These are phyloP conservation scores for Pomacea canaliculata DNA, from an alignment of 2,888 invertebrate genomes.

Conservation along the genomic window DNA sequence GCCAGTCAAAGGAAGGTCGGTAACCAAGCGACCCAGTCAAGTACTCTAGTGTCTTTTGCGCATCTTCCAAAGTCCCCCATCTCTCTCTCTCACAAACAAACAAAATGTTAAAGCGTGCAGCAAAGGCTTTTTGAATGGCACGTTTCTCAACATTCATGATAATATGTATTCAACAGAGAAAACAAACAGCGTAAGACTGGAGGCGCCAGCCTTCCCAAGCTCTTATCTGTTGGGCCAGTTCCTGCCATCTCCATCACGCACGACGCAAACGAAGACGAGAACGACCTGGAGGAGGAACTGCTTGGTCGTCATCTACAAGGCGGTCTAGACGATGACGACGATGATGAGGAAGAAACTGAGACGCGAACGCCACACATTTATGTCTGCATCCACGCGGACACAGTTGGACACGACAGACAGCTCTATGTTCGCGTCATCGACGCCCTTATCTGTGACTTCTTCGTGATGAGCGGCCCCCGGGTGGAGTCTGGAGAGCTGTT, in stretches of 20 bases:
- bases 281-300: background rate
- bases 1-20: background rate
- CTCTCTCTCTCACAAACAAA: no score
- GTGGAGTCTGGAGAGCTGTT: background rate
- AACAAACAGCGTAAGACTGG: no score
- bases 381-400: constrained; percentile 3
- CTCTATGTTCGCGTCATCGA: constrained; percentile 13
- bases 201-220: no score
- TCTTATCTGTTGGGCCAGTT: no score
- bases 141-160: no score
- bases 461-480: constrained; percentile 16
- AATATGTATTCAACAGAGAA: no score
- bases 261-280: background rate
- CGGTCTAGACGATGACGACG: background rate
- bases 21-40: no score
- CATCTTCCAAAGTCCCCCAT: no score
- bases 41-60: no score
- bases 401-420: background rate
- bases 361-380: background rate
- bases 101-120: no score
- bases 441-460: constrained; percentile 14
- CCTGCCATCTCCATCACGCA: constrained; percentile 1
- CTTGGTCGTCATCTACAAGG: background rate
- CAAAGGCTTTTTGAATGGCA: no score
- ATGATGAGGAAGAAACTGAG: background rate